Evolutionary conservation across 2,113 vertebrate genomes (phyloP).

Genomic region (Tyto alba): DNA sequence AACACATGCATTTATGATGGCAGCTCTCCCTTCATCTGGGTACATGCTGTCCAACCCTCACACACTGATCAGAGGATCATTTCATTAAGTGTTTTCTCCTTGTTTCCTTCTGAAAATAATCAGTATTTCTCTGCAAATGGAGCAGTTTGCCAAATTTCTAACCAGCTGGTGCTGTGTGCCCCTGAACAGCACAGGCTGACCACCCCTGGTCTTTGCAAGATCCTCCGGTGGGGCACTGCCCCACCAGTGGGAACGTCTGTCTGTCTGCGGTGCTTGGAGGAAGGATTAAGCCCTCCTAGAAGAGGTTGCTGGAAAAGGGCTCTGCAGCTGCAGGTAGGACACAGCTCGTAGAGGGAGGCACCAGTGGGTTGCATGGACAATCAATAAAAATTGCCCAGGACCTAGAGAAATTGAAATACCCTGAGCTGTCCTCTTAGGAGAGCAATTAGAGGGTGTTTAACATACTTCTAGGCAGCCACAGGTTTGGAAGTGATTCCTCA

Average conservation of each 20-base stretch:
- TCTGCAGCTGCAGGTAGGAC: neutral
- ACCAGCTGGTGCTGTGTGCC: neutral
- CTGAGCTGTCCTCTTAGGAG: neutral
- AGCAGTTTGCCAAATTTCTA: neutral
- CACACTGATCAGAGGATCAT: neutral
- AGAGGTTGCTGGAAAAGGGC: neutral
- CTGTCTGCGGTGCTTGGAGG: neutral
- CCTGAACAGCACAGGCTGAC: neutral
- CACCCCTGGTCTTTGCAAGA: too few relatives aligned
- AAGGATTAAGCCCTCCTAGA: neutral
- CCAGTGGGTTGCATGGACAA: neutral
- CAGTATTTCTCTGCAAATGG: neutral
- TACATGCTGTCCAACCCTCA: fast-evolving
- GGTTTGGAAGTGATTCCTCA: neutral
- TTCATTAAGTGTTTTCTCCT: neutral
- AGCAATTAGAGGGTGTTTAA: neutral
- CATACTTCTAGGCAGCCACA: neutral
- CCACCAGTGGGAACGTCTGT: neutral
- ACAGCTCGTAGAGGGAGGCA: neutral
- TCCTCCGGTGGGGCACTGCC: neutral
- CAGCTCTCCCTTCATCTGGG: neutral
- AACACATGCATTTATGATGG: neutral
- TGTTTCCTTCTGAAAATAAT: neutral
- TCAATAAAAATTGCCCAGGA: neutral
- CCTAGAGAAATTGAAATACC: neutral